Base-by-base conservation (phyloP, 53 echinoderm and acorn worm species). In the Apostichopus leukothele region DNA sequence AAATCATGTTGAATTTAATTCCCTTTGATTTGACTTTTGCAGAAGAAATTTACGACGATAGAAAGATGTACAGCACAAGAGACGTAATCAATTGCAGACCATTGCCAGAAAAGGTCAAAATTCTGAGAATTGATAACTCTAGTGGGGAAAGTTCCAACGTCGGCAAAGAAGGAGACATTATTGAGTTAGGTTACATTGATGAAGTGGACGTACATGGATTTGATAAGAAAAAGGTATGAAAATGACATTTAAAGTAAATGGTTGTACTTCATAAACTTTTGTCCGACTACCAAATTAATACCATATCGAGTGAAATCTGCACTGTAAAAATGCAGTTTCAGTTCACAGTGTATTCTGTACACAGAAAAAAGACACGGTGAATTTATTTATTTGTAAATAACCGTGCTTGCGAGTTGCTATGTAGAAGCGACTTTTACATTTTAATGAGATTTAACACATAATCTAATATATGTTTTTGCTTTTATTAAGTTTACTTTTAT, bases 121-220 rank as follows among this genome's bases (percentile, higher is more conserved):
- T 79, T 7, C 7, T 79, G 11, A 51, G 79, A 50, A 19, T 16
- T 50, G 79, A 79, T 51, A 53, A 51, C 16, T 79, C 79, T 50
- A 16, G 16, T 4, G 7, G 51, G 11, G 50, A 79, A 79, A 19
- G 18, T 18, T 18, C 39, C 11, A 79, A 79, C 16, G 39, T 51
- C 51, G 16, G 53, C 3, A 27, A 79, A 10, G 8, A 14, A 4
- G 79, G 79, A 6, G 79, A 79, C 50, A 27, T 79, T 7, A 79
- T 79, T 51, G 51, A 79, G 5, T 7, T 79, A 12, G 51, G 79
- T 19, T 52, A 79, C 18, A 52, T 79, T 6, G 79, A 51, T 12
- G 50, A 79, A 53, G 19, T 50, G 53, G 79, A 79, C 19, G 79
- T 79, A 5, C 12, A 79, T 53, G 79, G 79, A 0, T 79, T 79